phyloP scores from a whole-genome alignment of 2,888 invertebrate genomes.

The Eilema sororculum region DNA sequence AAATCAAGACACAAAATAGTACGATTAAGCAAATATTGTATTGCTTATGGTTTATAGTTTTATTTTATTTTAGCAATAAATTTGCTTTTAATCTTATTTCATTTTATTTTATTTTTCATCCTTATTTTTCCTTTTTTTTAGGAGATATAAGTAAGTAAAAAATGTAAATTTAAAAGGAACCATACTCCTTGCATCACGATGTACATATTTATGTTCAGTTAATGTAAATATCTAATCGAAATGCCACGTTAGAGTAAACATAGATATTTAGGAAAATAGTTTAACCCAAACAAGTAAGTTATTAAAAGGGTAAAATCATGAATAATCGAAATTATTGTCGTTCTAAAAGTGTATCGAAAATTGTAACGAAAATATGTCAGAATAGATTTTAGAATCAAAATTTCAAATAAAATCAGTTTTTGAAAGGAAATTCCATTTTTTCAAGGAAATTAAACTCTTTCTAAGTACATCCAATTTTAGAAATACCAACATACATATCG shows the following conservation, averaged over 20 bases:
- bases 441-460: slow-evolving; percentile 61
- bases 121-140: slow-evolving; percentile 63
- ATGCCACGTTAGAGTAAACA: slow-evolving; percentile 61
- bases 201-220: slow-evolving; percentile 74
- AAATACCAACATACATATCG: slow-evolving; percentile 86
- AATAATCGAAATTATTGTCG: slow-evolving; percentile 77
- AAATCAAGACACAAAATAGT: slow-evolving; percentile 76
- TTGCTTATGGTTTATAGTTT: slow-evolving; percentile 84
- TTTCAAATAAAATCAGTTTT: slow-evolving; percentile 58
- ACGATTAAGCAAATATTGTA: slow-evolving; percentile 77
- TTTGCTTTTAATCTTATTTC: slow-evolving; percentile 84
- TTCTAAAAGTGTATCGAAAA: slow-evolving; percentile 68
- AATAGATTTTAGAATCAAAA: slow-evolving; percentile 70
- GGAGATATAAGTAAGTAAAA: slow-evolving; percentile 57
- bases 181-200: slow-evolving; percentile 85
- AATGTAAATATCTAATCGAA: slow-evolving; percentile 71
- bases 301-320: slow-evolving; percentile 70
- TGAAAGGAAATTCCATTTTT: slow-evolving; percentile 61
- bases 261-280: slow-evolving; percentile 71
- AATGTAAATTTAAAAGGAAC: slow-evolving; percentile 83
- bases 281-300: slow-evolving; percentile 58
- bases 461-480: slow-evolving; percentile 76
- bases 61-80: slow-evolving; percentile 87
- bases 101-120: slow-evolving; percentile 75
- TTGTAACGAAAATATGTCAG: slow-evolving; percentile 68